A percentile compares a stretch with the other conserved stretches of the same genome.
phyloP scores from a whole-genome alignment of 2,113 vertebrate species.

The Cololabis saira region DNA sequence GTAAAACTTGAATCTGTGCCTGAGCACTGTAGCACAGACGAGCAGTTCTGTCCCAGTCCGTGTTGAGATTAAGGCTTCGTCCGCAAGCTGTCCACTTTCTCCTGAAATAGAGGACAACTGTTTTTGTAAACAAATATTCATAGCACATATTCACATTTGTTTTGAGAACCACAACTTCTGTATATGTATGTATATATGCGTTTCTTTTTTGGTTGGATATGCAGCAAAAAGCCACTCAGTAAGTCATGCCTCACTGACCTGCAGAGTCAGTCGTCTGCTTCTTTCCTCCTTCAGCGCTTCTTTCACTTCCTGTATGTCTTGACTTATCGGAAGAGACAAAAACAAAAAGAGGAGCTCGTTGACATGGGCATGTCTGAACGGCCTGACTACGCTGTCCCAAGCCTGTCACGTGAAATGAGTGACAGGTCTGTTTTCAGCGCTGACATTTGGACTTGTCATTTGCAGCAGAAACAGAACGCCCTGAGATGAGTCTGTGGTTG shows the following conservation, averaged over 20 bases:
- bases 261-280: conserved; percentile 71
- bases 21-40: not conserved
- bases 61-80: conserved; percentile 53
- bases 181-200: too few species aligned
- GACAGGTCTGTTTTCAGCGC: not conserved
- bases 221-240: not conserved
- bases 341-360: conserved; percentile 25
- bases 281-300: conserved; percentile 77
- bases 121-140: not conserved
- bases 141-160: not conserved
- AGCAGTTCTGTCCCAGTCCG: conserved; percentile 4
- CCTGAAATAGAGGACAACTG: conserved; percentile 56
- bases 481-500: too few species aligned
- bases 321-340: conserved; percentile 58
- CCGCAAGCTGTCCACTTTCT: conserved; percentile 70
- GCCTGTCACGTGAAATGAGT: not conserved
- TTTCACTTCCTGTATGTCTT: conserved; percentile 81
- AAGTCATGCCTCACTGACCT: conserved; percentile 63
- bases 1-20: conserved; percentile 24
- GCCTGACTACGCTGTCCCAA: not conserved
- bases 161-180: conserved; percentile 1
- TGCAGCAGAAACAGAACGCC: too few species aligned
- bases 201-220: not conserved
- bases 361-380: conserved; percentile 11
- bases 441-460: not conserved